Percentiles rank a stretch among this genome's conserved stretches.
phyloP scores from a whole-genome alignment of 2,797 vertebrate species.

The Gymnothorax reevesii region DNA sequence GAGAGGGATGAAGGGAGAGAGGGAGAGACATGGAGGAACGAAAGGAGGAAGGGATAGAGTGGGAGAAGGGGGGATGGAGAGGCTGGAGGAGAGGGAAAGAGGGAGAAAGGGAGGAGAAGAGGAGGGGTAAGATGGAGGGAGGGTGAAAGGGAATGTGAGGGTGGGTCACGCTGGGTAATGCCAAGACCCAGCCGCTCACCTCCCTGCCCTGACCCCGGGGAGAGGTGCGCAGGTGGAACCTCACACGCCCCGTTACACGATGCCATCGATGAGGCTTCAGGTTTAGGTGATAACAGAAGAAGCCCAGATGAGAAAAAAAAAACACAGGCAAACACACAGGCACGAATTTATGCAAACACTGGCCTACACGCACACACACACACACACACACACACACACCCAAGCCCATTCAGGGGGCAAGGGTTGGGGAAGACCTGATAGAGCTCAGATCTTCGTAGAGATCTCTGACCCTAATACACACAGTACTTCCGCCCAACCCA shows the following conservation, averaged over 20 bases:
- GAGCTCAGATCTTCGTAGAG: constrained; percentile 65
- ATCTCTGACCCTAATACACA: constrained; percentile 64
- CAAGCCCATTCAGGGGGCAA: neutral
- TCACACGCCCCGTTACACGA: constrained; percentile 12
- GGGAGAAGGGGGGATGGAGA: no score
- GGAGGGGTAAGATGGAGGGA: no score
- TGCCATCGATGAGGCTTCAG: constrained; percentile 20
- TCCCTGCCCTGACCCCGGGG: constrained; percentile 41
- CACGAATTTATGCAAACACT: neutral
- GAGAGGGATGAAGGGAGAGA: no score
- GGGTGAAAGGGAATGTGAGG: neutral
- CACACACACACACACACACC: neutral
- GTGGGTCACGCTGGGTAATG: neutral
- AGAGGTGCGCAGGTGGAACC: constrained; percentile 41
- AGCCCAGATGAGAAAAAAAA: neutral
- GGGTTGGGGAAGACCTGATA: constrained; percentile 59
- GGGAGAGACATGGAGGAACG: no score
- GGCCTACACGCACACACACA: neutral
- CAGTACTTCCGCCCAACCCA: constrained; percentile 48
- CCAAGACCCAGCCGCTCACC: neutral
- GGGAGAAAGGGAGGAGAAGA: no score
- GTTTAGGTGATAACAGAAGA: no score
- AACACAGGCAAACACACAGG: neutral
- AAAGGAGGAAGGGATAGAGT: no score
- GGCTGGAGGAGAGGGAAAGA: no score